A percentile compares a stretch with the other conserved stretches of the same genome.
Evolutionary conservation across 1,140 invertebrate genomes (phyloP).

Genomic region (Lepidotrigona ventralis): DNA sequence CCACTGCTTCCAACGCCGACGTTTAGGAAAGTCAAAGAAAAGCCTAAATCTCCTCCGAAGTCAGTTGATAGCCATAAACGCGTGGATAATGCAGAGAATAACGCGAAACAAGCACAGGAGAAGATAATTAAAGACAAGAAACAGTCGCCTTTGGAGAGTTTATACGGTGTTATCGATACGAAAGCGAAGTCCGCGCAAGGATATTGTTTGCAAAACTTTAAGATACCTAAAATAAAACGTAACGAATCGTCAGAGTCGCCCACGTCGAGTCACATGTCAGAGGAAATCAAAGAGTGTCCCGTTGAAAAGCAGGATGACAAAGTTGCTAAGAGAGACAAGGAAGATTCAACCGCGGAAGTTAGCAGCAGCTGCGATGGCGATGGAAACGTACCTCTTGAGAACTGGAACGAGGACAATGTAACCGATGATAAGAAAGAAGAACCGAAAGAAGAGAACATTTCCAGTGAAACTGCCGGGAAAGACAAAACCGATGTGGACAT

Average conservation of each 20-base stretch:
- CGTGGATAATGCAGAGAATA: background rate
- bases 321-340: slow-evolving; percentile 36
- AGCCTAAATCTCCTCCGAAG: slow-evolving; percentile 45
- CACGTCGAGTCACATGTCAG: background rate
- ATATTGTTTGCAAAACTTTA: slow-evolving; percentile 83
- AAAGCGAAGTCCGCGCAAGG: slow-evolving; percentile 76
- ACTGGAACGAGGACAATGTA: background rate
- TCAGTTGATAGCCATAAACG: background rate
- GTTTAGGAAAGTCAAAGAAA: slow-evolving; percentile 49
- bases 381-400: background rate
- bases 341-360: slow-evolving; percentile 44
- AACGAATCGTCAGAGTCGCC: slow-evolving; percentile 59
- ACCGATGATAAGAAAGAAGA: background rate
- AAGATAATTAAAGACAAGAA: slow-evolving; percentile 72
- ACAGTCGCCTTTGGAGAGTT: slow-evolving; percentile 81
- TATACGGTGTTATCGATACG: slow-evolving; percentile 80
- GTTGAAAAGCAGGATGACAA: background rate
- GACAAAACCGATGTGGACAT: background rate
- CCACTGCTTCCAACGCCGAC: background rate
- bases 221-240: slow-evolving; percentile 84
- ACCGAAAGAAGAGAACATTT: background rate
- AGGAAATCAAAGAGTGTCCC: slow-evolving; percentile 13
- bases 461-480: background rate
- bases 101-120: slow-evolving; percentile 62
- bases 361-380: slow-evolving; percentile 58